Evolutionary conservation across 2,888 invertebrate species (phyloP).

Genomic region (Dryomyza anilis): DNA sequence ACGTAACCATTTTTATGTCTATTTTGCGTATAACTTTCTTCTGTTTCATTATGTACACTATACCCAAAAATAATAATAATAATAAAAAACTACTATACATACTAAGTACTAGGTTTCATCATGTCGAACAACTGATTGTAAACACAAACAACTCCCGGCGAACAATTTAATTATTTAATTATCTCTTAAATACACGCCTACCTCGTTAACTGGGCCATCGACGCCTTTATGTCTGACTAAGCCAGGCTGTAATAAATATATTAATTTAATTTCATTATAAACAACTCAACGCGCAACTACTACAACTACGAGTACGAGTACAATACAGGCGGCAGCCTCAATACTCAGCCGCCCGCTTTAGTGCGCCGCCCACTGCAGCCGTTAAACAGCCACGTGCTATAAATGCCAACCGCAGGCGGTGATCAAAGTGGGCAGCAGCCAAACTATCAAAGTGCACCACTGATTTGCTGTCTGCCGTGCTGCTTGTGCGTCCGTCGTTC

Average conservation of each 20-base stretch:
- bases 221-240: slow-evolving; percentile 6
- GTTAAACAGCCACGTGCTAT: slow-evolving; percentile 47
- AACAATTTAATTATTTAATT: neutral
- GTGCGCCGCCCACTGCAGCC: slow-evolving; percentile 20
- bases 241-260: slow-evolving; percentile 4
- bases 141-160: slow-evolving; percentile 1
- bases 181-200: neutral
- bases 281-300: slow-evolving; percentile 42
- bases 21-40: neutral
- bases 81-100: too few relatives aligned
- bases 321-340: slow-evolving; percentile 38
- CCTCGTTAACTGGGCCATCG: neutral
- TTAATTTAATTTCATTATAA: slow-evolving; percentile 36
- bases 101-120: too few relatives aligned
- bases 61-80: neutral
- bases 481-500: neutral
- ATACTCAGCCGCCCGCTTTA: too few relatives aligned
- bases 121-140: slow-evolving; percentile 5
- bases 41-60: neutral
- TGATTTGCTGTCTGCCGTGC: slow-evolving; percentile 14
- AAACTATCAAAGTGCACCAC: slow-evolving; percentile 45
- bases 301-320: slow-evolving; percentile 23
- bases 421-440: slow-evolving; percentile 52
- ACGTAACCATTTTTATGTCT: too few relatives aligned
- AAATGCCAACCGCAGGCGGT: slow-evolving; percentile 50